phyloP scores from a whole-genome alignment of 2,888 invertebrate species.

The Holacanthella duospinosa region DNA sequence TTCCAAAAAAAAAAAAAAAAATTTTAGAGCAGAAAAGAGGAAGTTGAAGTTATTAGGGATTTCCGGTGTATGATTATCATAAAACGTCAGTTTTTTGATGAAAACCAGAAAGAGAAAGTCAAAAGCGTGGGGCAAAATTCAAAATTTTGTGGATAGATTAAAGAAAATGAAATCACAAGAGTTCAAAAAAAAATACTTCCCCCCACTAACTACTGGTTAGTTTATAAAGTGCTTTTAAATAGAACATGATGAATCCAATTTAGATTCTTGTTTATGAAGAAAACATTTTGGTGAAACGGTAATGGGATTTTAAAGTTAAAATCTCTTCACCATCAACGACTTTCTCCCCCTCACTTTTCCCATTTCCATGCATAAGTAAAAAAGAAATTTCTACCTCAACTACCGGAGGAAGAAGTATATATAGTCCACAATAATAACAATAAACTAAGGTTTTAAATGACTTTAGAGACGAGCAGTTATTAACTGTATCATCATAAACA shows the following conservation, averaged over 20 bases:
- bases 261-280: slow-evolving; percentile 5
- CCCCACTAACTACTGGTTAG: neutral
- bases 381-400: too few relatives aligned
- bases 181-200: too few relatives aligned
- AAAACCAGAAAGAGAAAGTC: too few relatives aligned
- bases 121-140: too few relatives aligned
- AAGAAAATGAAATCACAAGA: too few relatives aligned
- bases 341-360: slow-evolving; percentile 1
- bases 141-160: too few relatives aligned
- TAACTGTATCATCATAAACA: slow-evolving; percentile 8
- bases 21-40: too few relatives aligned
- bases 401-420: too few relatives aligned
- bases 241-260: slow-evolving; percentile 3
- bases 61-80: too few relatives aligned
- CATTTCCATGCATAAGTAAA: slow-evolving; percentile 3
- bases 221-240: neutral
- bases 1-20: neutral
- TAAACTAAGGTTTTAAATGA: slow-evolving; percentile 3
- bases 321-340: neutral
- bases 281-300: neutral
- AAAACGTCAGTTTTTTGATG: too few relatives aligned
- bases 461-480: slow-evolving; percentile 1
- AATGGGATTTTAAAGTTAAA: slow-evolving; percentile 4
- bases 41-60: too few relatives aligned
- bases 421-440: neutral